Conservation (phyloP, 2,797 vertebrate species). For the Alauda arvensis region DNA sequence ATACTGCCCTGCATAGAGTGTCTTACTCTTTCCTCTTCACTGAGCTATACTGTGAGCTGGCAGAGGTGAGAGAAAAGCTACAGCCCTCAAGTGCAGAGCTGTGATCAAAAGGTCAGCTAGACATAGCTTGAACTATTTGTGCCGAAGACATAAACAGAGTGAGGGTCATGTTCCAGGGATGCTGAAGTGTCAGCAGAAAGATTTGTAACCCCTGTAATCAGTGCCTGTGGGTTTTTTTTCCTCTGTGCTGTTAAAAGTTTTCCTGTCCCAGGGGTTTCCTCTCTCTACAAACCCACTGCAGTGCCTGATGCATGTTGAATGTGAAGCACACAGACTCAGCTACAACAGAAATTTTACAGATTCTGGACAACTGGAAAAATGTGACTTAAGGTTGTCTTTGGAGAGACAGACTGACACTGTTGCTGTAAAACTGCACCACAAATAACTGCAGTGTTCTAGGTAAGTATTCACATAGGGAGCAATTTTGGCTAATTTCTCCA, state of each 20-base stretch:
- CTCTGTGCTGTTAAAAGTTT: background rate
- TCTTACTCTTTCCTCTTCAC: background rate
- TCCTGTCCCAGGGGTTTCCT: background rate
- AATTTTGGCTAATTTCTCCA: background rate
- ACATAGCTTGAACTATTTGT: background rate
- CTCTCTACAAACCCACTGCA: background rate
- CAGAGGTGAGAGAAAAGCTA: background rate
- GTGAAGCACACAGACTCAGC: background rate
- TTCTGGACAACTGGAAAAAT: background rate
- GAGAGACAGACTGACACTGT: background rate
- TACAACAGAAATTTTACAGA: background rate
- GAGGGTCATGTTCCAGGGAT: background rate
- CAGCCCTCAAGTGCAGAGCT: background rate
- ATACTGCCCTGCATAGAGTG: rapidly evolving
- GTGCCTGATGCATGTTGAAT: background rate
- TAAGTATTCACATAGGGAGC: background rate
- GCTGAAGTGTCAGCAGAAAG: background rate
- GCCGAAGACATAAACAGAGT: background rate
- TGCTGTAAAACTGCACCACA: background rate
- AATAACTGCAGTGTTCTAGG: background rate
- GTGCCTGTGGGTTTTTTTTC: background rate
- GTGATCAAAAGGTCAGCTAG: background rate
- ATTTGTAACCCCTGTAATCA: background rate
- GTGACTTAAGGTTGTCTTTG: background rate
- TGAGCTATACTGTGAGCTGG: background rate